These are phyloP conservation scores for Lagocephalus sceleratus DNA, from an alignment of 2,797 vertebrate genomes.

Conservation along the genomic window DNA sequence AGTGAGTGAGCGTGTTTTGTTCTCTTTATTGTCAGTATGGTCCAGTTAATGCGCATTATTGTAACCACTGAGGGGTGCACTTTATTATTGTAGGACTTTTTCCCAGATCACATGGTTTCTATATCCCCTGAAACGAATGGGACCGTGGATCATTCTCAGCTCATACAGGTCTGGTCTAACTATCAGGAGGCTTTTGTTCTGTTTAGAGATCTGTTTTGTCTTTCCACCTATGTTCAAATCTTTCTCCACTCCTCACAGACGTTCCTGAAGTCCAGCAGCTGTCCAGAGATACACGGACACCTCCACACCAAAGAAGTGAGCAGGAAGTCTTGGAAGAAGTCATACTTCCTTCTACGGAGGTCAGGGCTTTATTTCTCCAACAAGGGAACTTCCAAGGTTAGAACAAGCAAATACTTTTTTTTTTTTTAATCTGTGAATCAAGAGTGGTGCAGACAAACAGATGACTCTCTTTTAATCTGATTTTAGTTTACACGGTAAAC, in stretches of 20 bases:
- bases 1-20: slow-evolving; percentile 44
- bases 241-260: slow-evolving; percentile 77
- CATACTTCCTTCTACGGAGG: slow-evolving; percentile 92
- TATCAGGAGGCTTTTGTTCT: slow-evolving; percentile 1
- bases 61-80: slow-evolving; percentile 29
- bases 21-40: not conserved
- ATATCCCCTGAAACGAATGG: slow-evolving; percentile 84
- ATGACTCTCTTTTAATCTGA: not conserved
- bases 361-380: slow-evolving; percentile 98
- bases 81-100: slow-evolving; percentile 84
- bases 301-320: slow-evolving; percentile 92
- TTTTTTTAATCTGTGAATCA: not conserved
- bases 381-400: slow-evolving; percentile 96
- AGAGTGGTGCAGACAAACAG: not conserved
- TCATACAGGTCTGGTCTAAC: slow-evolving; percentile 83
- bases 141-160: slow-evolving; percentile 81
- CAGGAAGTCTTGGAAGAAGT: slow-evolving; percentile 94
- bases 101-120: slow-evolving; percentile 95
- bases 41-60: not conserved
- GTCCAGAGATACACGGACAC: slow-evolving; percentile 93
- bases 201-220: slow-evolving; percentile 12
- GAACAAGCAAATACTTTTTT: slow-evolving; percentile 23
- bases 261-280: slow-evolving; percentile 91
- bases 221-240: slow-evolving; percentile 10
- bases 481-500: slow-evolving; percentile 4